phyloP scores from a whole-genome alignment of 2,888 invertebrate genomes.

The Automeris io region DNA sequence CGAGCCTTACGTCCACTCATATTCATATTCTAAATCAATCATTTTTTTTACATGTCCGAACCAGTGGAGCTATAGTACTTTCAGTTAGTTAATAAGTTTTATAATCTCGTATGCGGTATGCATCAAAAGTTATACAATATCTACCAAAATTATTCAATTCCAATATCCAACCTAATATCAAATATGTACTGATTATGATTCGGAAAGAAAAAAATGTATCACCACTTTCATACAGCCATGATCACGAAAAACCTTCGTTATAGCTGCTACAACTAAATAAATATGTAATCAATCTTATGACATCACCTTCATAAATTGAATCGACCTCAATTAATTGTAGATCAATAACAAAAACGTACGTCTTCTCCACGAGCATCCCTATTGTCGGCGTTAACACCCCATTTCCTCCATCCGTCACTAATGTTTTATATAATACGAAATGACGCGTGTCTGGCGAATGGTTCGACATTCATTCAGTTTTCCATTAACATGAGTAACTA shows the following conservation, averaged over 20 bases:
- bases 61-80: no score
- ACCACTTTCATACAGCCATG: not conserved
- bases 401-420: slow-evolving; percentile 8
- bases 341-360: slow-evolving; percentile 33
- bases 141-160: no score
- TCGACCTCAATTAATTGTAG: slow-evolving; percentile 33
- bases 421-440: not conserved
- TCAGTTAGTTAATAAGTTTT: no score
- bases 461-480: slow-evolving; percentile 4
- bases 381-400: slow-evolving; percentile 12
- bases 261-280: no score
- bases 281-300: not conserved
- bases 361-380: slow-evolving; percentile 19
- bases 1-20: no score
- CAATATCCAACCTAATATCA: no score
- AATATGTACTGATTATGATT: no score
- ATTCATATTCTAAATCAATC: no score
- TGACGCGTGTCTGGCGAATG: not conserved
- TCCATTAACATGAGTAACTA: slow-evolving; percentile 3
- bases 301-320: slow-evolving; percentile 12
- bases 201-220: not conserved
- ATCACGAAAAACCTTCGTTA: no score
- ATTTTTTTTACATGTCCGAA: no score
- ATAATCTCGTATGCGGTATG: no score
- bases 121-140: no score